phyloP scores from a whole-genome alignment of 2,113 vertebrate species.

The Microcebus tavaratra region DNA sequence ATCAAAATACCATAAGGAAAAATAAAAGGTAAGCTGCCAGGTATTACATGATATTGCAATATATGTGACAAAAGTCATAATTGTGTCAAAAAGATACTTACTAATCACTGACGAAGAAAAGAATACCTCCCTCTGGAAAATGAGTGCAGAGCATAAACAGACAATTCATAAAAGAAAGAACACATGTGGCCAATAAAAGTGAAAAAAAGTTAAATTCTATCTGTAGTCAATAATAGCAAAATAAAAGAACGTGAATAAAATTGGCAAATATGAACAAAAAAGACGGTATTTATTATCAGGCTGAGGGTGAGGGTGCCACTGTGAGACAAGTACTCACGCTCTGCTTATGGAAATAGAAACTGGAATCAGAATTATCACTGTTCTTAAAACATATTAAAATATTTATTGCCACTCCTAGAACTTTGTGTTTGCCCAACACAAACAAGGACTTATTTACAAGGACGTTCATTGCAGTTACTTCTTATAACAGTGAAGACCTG shows the following conservation, averaged over 20 bases:
- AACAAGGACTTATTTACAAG: not conserved
- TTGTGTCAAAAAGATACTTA: not conserved
- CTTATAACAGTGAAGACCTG: not conserved
- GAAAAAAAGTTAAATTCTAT: not conserved
- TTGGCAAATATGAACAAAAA: not conserved
- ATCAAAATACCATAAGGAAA: not conserved
- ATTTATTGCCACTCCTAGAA: not conserved
- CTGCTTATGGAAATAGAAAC: not conserved
- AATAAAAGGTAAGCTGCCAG: not conserved
- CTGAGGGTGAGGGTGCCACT: not conserved
- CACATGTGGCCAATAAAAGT: not conserved
- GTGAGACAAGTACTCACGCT: not conserved
- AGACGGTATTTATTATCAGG: not conserved
- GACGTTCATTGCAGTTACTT: not conserved
- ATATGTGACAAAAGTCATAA: not conserved
- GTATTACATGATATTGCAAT: not conserved
- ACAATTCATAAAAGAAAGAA: not conserved
- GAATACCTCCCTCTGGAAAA: not conserved
- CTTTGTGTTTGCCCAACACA: not conserved
- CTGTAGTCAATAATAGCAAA: not conserved
- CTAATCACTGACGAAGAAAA: not conserved
- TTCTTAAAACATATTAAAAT: constrained; percentile 8
- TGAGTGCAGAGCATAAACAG: not conserved
- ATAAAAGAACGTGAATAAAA: constrained; percentile 20
- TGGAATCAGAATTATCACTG: not conserved